Evolutionary conservation across 2,797 vertebrate species (phyloP).

Genomic region (Pseudotriccus pelzelni): DNA sequence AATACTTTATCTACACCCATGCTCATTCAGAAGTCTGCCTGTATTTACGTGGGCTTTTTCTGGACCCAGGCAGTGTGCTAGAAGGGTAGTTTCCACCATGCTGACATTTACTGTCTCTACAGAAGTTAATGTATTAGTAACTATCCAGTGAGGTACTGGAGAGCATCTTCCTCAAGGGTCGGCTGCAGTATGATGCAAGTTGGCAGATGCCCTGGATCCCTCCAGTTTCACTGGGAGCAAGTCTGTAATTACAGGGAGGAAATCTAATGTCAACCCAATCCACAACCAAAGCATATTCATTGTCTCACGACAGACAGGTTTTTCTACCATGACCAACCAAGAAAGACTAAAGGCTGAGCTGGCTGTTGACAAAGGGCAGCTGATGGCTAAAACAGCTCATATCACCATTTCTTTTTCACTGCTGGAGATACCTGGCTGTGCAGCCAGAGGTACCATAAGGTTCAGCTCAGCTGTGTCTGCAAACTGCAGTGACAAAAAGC

Average conservation of each 20-base stretch:
- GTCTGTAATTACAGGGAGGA: not conserved
- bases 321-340: not conserved
- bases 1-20: not conserved
- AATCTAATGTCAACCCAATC: not conserved
- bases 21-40: not conserved
- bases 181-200: rapidly evolving
- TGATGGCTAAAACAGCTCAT: not conserved
- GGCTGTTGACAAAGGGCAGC: not conserved
- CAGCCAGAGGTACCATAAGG: not conserved
- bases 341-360: not conserved
- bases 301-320: rapidly evolving
- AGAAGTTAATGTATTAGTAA: not conserved
- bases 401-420: not conserved
- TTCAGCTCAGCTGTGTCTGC: not conserved
- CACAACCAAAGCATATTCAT: not conserved
- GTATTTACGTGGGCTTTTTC: not conserved
- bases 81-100: not conserved
- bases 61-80: not conserved
- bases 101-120: not conserved
- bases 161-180: not conserved
- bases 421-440: not conserved
- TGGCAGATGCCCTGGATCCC: not conserved
- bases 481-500: not conserved
- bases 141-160: not conserved
- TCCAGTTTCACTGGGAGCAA: not conserved